These are phyloP conservation scores for Anneissia japonica DNA, from an alignment of 35 echinoderm and acorn worm species.

Conservation along the genomic window DNA sequence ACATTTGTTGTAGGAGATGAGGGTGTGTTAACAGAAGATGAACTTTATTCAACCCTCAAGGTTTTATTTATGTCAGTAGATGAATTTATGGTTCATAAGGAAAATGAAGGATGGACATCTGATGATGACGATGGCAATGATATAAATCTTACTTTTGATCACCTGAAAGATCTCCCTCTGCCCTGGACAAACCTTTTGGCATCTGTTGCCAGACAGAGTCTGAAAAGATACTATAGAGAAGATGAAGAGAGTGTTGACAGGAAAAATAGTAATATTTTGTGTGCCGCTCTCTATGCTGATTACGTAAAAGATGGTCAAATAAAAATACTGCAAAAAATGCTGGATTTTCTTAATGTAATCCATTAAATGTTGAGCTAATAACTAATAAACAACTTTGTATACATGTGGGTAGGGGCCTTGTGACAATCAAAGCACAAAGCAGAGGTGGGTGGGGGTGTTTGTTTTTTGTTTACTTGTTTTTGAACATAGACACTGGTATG, in stretches of 20 bases:
- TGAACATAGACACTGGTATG: no score
- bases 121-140: conserved; percentile 43
- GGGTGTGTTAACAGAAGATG: conserved; percentile 65
- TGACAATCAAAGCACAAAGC: no score
- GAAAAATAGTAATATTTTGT: conserved; percentile 14
- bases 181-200: conserved; percentile 54
- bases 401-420: no score
- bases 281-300: conserved; percentile 17
- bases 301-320: conserved; percentile 35
- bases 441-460: no score
- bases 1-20: conserved; percentile 49
- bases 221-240: conserved; percentile 48
- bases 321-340: conserved; percentile 12
- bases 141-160: conserved; percentile 27
- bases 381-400: no score
- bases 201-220: conserved; percentile 20
- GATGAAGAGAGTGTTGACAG: conserved; percentile 34
- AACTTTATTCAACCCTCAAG: conserved; percentile 56
- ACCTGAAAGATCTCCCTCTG: conserved; percentile 37
- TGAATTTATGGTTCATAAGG: conserved; percentile 42
- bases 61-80: conserved; percentile 43
- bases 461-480: no score
- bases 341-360: background rate
- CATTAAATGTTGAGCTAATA: no score
- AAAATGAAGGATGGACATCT: conserved; percentile 33